These are phyloP conservation scores for Procavia capensis DNA, from an alignment of 2,113 vertebrate genomes.

Conservation along the genomic window DNA sequence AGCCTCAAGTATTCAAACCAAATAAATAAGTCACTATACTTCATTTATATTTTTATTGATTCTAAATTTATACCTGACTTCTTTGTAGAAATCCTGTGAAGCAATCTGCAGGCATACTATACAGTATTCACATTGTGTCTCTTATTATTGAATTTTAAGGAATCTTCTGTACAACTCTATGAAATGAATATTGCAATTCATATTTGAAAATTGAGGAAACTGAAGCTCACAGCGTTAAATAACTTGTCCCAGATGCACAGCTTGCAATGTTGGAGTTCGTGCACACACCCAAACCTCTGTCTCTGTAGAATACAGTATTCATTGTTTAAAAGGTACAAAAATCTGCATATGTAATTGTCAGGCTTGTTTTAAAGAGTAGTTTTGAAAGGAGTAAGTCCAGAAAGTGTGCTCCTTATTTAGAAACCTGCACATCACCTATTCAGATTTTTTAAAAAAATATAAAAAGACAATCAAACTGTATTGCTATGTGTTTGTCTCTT, in stretches of 20 bases:
- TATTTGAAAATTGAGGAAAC: not conserved
- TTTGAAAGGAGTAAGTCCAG: not conserved
- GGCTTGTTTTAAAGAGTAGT: not conserved
- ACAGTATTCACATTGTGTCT: not conserved
- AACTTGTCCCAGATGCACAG: not conserved
- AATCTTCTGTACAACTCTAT: not conserved
- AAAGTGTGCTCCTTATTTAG: not conserved
- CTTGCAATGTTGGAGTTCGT: not conserved
- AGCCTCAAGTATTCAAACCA: not conserved
- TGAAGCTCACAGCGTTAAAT: not conserved
- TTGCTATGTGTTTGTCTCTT: not conserved
- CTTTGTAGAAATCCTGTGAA: not conserved
- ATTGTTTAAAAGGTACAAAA: not conserved
- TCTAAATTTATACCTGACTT: not conserved
- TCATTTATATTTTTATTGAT: not conserved
- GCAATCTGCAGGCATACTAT: not conserved
- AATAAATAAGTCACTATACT: not conserved
- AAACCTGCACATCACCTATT: not conserved
- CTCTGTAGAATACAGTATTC: not conserved
- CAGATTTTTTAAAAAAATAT: slow-evolving; percentile 19
- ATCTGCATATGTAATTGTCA: not conserved
- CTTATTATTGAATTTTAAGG: not conserved
- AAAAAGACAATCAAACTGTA: slow-evolving; percentile 38
- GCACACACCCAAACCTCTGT: not conserved
- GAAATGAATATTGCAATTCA: not conserved